Conservation (phyloP, 2,888 invertebrate genomes). For the Epinotia ramella region DNA sequence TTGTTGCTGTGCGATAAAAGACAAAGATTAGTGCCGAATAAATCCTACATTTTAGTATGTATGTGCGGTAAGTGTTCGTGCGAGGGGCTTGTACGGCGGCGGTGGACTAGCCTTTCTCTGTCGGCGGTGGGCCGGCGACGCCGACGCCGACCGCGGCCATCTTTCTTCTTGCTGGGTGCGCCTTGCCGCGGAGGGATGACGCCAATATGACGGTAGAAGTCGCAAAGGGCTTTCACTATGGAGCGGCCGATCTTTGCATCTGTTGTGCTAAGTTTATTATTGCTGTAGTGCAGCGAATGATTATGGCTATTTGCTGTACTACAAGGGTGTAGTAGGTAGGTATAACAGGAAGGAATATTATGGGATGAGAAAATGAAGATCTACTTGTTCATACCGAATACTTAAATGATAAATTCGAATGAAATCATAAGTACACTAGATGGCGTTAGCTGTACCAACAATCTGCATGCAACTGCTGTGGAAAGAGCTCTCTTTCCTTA, state of each 20-base stretch:
- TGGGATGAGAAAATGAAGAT: no score
- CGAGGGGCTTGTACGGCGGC: conserved; percentile 39
- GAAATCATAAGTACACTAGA: neutral
- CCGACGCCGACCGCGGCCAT: conserved; percentile 66
- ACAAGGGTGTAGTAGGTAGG: neutral
- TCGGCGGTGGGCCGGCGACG: conserved; percentile 66
- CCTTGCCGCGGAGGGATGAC: conserved; percentile 80
- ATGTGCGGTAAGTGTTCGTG: conserved; percentile 42
- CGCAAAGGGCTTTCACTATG: conserved; percentile 83
- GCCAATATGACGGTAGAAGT: conserved; percentile 85
- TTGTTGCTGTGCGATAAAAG: conserved; percentile 31
- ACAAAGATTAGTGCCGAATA: conserved; percentile 29
- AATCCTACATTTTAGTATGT: conserved; percentile 37
- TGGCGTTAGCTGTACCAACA: conserved; percentile 17
- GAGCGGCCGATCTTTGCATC: conserved; percentile 76
- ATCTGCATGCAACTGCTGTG: neutral
- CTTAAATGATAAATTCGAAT: no score
- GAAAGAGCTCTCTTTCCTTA: neutral
- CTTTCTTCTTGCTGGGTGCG: conserved; percentile 68
- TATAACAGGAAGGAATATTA: neutral
- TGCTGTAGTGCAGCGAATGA: neutral
- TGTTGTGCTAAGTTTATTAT: conserved; percentile 48
- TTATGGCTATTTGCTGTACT: no score
- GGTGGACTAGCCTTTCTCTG: conserved; percentile 64
- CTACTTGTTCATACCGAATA: no score